Base-by-base conservation (phyloP, 2,113 vertebrate genomes). In the Larimichthys crocea region DNA sequence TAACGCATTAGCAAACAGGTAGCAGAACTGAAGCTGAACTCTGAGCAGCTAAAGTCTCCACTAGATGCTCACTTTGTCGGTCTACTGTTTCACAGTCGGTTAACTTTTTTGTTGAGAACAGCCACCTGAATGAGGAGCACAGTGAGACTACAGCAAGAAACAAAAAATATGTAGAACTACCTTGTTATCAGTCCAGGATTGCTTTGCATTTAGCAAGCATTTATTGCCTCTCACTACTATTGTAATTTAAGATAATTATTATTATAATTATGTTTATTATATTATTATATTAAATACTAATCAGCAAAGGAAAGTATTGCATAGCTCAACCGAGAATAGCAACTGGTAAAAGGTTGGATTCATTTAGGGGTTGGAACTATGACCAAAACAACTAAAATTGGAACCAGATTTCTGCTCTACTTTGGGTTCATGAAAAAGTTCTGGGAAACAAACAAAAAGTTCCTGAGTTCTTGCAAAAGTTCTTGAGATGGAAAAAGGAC, bases 401-500 rank as follows among this genome's bases (percentile, higher is more conserved):
- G 11, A 44, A 52, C 7, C n/a, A 35, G 16, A 56, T 29, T 48
- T 48, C 44, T n/a, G 50, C 29, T 66, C 3, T 60, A 6, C 5
- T 60, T 24, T 46, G 17, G 22, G n/a, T 72, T 67, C 17, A 0
- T 20, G 5, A 20, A 70, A 80, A 64, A 17, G 29, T 48, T 26
- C 15, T 3, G 19, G 26, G 17, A 57, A 59, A 66, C 22, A 26
- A 42, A 44, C 20, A 2, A 9, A 53, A 46, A 26, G 49, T 69
- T 72, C 48, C 19, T 1, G 31, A 59, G 29, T 64, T 73, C 61
- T 7, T 1, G 24, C 24, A 35, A 35, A 63, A 0, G n/a, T 63
- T 88, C 61, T 84, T 76, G 78, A 79, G 79, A 86, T 82, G 87
- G 74, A 86, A 90, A 89, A 76, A 67, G 53, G 76, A 26, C 16